Evolutionary conservation across 2,888 invertebrate genomes (phyloP).

Genomic region (Thera obeliscata): DNA sequence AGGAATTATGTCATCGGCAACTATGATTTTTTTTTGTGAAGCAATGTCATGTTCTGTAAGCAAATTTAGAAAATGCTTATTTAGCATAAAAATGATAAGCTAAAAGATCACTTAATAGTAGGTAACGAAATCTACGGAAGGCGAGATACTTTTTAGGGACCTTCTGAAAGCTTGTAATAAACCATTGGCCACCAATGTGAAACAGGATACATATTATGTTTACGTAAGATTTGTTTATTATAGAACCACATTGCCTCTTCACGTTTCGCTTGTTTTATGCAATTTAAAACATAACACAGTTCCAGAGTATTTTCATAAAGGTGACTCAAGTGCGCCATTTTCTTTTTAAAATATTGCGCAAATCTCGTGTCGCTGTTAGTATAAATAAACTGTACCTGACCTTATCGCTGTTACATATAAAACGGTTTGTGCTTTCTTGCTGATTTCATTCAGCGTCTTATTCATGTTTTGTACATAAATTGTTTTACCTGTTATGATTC

Average conservation of each 20-base stretch:
- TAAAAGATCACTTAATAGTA: too few relatives aligned
- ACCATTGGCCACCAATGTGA: neutral
- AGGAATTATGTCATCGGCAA: slow-evolving; percentile 17
- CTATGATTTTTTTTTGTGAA: slow-evolving; percentile 14
- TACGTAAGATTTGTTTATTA: slow-evolving; percentile 17
- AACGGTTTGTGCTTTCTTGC: slow-evolving; percentile 46
- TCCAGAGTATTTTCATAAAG: slow-evolving; percentile 36
- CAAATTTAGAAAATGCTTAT: too few relatives aligned
- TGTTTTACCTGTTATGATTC: neutral
- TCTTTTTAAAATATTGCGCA: slow-evolving; percentile 45
- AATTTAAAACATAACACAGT: slow-evolving; percentile 28
- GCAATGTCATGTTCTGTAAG: neutral
- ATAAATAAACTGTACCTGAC: slow-evolving; percentile 52
- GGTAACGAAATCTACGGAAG: too few relatives aligned
- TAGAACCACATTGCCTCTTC: slow-evolving; percentile 29
- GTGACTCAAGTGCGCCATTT: slow-evolving; percentile 42
- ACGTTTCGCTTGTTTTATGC: slow-evolving; percentile 4
- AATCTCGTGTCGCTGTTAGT: slow-evolving; percentile 40
- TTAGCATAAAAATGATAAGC: too few relatives aligned
- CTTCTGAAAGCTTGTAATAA: too few relatives aligned
- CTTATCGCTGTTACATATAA: slow-evolving; percentile 59
- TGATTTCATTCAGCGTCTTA: slow-evolving; percentile 32
- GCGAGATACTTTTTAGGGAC: too few relatives aligned
- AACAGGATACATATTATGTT: slow-evolving; percentile 7
- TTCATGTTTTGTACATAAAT: slow-evolving; percentile 2